Evolutionary conservation across 2,888 invertebrate species (phyloP), one percentile per base, ranked within the genome.

Genomic region (Plusia festucae): DNA sequence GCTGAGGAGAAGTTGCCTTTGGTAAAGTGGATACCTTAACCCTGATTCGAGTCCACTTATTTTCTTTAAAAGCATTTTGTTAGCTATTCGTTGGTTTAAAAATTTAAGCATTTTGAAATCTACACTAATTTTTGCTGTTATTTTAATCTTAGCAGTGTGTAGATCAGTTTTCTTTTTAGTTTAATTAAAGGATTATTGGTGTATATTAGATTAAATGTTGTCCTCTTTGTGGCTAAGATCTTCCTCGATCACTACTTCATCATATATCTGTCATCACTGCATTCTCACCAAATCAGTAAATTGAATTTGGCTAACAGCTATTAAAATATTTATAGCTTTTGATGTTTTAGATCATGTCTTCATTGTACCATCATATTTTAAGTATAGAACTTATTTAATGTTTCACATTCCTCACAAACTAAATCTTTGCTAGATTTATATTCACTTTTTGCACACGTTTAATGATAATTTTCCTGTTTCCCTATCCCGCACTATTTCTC

Each of bases 1-100:
- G 97, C 97, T 95, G 98, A 98, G 97, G 98, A 98, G 96, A 97
- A 97, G 95, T 97, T 98, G 94, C 98, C 98, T 96, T 97, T 98
- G 98, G 98, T 98, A 97, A 97, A 96, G 94, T 86, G 89, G 90
- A 90, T 87, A 85, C 83, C 82, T 88, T 89, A 82, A 88, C 90
- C 91, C 91, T 89, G 88, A 85, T 90, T 84, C 85, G 83, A 92
- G 90, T 92, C 93, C 92, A 92, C 88, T 89, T 87, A 88, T 88
- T 87, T 82, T 70, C 71, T 70, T 79, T 81, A 64, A 60, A 18
- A 82, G 49, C 69, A 75, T 81, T 79, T 82, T 79, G 65, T 76
- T 79, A 78, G 82, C 82, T 82, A 77, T 70, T 68, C 60, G 58
- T 82, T 81, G 65, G 73, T 73, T 78, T 77, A 27, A 24, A 70